phyloP scores from a whole-genome alignment of 2,797 vertebrate species.

The Babyrousa celebensis region DNA sequence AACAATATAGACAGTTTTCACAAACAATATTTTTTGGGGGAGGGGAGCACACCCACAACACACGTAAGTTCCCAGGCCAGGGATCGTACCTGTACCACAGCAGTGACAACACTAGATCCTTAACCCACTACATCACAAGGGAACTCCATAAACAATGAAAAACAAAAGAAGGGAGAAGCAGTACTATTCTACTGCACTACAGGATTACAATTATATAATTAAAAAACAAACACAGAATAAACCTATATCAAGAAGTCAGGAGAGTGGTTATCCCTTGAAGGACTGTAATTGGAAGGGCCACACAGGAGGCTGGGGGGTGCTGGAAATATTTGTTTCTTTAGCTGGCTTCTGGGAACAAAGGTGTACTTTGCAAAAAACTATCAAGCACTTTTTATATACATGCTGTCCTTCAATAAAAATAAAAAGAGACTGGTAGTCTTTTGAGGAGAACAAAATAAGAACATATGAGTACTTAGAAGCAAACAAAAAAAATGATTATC shows the following conservation, averaged over 20 bases:
- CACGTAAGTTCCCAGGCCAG: no score
- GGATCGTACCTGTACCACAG: no score
- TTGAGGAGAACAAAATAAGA: neutral
- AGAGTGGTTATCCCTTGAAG: neutral
- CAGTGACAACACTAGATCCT: no score
- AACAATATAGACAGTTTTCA: neutral
- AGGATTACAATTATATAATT: neutral
- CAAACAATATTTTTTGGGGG: neutral
- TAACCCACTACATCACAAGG: no score
- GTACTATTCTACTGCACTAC: neutral
- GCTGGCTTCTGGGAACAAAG: neutral
- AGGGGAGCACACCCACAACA: no score
- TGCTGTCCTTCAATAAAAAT: neutral
- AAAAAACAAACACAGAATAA: neutral
- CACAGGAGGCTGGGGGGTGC: neutral
- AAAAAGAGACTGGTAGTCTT: neutral
- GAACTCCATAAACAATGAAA: constrained; percentile 1
- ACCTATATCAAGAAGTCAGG: neutral
- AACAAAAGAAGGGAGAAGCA: neutral
- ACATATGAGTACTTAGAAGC: neutral
- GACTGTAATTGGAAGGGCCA: neutral
- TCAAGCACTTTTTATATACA: neutral
- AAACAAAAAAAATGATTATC: neutral
- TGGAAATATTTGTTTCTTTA: neutral
- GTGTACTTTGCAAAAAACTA: neutral